Conservation (phyloP, 1,140 invertebrate genomes). For the Drosophila mauritiana region DNA sequence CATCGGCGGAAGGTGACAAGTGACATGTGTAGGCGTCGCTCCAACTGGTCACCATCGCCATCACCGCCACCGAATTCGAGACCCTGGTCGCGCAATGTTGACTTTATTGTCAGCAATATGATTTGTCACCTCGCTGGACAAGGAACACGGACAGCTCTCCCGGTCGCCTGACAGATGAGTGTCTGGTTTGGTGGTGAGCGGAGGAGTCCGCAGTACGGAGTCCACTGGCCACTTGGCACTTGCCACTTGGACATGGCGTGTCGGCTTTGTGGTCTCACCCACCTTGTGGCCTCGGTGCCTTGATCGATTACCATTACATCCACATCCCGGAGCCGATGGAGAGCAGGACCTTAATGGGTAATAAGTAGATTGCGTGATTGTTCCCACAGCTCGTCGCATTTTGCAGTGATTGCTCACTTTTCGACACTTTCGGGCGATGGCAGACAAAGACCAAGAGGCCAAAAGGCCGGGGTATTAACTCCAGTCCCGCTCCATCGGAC, state of each 20-base stretch:
- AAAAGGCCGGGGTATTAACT: slow-evolving; percentile 19
- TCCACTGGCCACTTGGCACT: slow-evolving; percentile 2
- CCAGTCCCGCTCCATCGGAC: slow-evolving; percentile 5
- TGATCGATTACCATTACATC: slow-evolving; percentile 67
- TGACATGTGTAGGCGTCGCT: slow-evolving; percentile 46
- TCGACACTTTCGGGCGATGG: slow-evolving; percentile 62
- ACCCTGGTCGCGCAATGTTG: slow-evolving; percentile 57
- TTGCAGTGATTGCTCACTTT: slow-evolving; percentile 80
- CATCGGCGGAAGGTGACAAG: slow-evolving; percentile 24
- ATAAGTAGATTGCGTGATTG: slow-evolving; percentile 82
- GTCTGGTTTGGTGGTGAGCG: slow-evolving; percentile 30
- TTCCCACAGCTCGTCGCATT: slow-evolving; percentile 63
- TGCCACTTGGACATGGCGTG: slow-evolving; percentile 15
- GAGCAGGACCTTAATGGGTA: slow-evolving; percentile 69
- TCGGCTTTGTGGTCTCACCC: slow-evolving; percentile 45
- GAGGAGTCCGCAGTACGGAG: slow-evolving; percentile 9
- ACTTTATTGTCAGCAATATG: slow-evolving; percentile 76
- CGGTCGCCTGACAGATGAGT: slow-evolving; percentile 44
- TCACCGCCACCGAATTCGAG: slow-evolving; percentile 15
- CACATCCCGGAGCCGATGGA: slow-evolving; percentile 25
- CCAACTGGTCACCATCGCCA: slow-evolving; percentile 32
- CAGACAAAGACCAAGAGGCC: slow-evolving; percentile 16
- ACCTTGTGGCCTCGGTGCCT: slow-evolving; percentile 39
- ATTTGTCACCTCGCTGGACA: slow-evolving; percentile 70
- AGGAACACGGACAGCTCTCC: slow-evolving; percentile 11